A percentile compares a stretch with the other conserved stretches of the same genome.
Conservation (phyloP, 2,797 vertebrate genomes). For the Cetoscarus ocellatus region DNA sequence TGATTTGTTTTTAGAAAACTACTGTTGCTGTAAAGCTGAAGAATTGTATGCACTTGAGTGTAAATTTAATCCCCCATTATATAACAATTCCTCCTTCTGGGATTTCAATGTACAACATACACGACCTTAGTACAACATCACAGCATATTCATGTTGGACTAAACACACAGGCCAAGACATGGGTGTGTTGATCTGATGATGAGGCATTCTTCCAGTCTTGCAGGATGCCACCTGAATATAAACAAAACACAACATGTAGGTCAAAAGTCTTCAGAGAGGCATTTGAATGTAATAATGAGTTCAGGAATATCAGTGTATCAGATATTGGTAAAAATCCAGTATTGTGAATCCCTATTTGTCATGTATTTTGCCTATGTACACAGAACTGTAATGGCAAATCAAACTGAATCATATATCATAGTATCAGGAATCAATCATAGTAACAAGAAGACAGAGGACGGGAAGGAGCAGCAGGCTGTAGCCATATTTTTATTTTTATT, state of each 20-base stretch:
- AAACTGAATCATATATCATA: too few species aligned
- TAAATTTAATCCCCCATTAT: conserved; percentile 13
- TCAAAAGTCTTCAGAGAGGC: not conserved
- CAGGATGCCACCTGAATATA: conserved; percentile 41
- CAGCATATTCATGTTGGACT: not conserved
- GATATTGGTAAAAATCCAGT: too few species aligned
- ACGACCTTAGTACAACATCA: not conserved
- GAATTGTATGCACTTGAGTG: not conserved
- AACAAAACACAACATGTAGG: conserved; percentile 2
- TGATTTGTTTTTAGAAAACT: not conserved
- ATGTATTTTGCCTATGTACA: too few species aligned
- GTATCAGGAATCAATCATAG: too few species aligned
- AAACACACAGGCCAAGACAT: conserved; percentile 13
- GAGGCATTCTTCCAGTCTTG: conserved; percentile 37
- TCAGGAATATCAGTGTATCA: too few species aligned
- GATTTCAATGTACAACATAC: conserved; percentile 8
- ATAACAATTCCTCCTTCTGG: conserved; percentile 5
- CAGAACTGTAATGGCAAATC: too few species aligned
- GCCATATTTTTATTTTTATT: too few species aligned
- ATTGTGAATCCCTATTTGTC: too few species aligned
- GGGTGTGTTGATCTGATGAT: conserved; percentile 53
- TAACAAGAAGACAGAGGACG: too few species aligned
- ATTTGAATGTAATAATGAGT: not conserved
- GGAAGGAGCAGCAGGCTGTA: too few species aligned
- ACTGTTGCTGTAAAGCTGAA: conserved; percentile 4